Conservation (phyloP, 2,888 invertebrate species). For the Zygaena filipendulae region DNA sequence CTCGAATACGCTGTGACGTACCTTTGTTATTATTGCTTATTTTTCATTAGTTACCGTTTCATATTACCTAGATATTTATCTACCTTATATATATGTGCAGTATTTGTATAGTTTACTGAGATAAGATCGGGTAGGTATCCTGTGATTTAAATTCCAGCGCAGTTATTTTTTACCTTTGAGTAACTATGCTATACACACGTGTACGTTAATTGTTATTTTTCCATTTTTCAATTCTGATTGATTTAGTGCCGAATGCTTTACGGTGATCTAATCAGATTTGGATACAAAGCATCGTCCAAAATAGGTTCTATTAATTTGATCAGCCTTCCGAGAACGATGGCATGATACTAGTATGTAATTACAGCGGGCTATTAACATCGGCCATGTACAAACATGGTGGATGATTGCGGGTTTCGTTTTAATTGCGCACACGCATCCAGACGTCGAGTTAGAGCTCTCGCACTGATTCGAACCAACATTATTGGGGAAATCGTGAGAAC, state of each 20-base stretch:
- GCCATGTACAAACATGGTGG: conserved; percentile 68
- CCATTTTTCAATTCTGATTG: too few species aligned
- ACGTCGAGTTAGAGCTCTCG: conserved; percentile 49
- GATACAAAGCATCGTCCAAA: conserved; percentile 31
- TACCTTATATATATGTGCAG: too few species aligned
- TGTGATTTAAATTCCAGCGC: too few species aligned
- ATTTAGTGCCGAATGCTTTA: conserved; percentile 23
- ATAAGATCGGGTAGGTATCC: too few species aligned
- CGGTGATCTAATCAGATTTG: conserved; percentile 7
- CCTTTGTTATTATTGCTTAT: too few species aligned
- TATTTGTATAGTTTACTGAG: too few species aligned
- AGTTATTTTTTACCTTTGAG: too few species aligned
- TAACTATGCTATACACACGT: too few species aligned
- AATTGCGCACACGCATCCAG: conserved; percentile 67
- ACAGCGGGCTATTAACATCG: conserved; percentile 65
- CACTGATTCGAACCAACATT: conserved; percentile 39
- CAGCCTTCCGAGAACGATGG: conserved; percentile 64
- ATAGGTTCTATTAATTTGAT: conserved; percentile 63
- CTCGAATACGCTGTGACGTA: conserved; percentile 34
- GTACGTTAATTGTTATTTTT: too few species aligned
- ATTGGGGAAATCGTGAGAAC: conserved; percentile 53
- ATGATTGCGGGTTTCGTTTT: conserved; percentile 67
- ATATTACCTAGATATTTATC: too few species aligned
- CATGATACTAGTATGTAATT: conserved; percentile 65
- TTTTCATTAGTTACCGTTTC: too few species aligned